Conservation (phyloP, 2,888 invertebrate species). For the Mycalesis mineus region DNA sequence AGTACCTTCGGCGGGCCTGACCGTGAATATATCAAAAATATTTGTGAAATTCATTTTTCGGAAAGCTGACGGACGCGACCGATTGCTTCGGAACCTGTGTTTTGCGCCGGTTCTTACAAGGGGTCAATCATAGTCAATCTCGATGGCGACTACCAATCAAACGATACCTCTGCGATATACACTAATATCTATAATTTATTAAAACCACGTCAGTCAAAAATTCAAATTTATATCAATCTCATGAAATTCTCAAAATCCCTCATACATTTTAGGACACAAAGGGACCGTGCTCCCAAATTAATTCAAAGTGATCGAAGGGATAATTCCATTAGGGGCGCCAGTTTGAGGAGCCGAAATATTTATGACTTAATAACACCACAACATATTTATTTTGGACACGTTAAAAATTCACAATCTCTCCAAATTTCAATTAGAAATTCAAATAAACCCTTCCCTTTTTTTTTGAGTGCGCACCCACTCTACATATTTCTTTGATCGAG, state of each 20-base stretch:
- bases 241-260: neutral
- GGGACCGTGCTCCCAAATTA: conserved; percentile 44
- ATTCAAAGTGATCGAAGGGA: conserved; percentile 56
- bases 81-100: conserved; percentile 5
- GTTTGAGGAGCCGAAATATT: conserved; percentile 49
- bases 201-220: too few relatives aligned
- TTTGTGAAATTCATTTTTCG: conserved; percentile 67
- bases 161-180: too few relatives aligned
- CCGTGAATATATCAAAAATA: conserved; percentile 74
- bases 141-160: too few relatives aligned
- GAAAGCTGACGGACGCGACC: conserved; percentile 36
- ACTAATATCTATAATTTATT: too few relatives aligned
- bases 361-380: conserved; percentile 52
- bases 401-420: conserved; percentile 28
- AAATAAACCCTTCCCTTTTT: conserved; percentile 18
- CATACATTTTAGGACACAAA: conserved; percentile 33
- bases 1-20: conserved; percentile 71
- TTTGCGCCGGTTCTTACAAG: too few relatives aligned
- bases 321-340: conserved; percentile 58
- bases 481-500: conserved; percentile 11
- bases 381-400: conserved; percentile 36
- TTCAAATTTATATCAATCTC: neutral
- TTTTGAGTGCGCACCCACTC: neutral
- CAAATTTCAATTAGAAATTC: conserved; percentile 31
- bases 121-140: too few relatives aligned